Evolutionary conservation across 2,888 invertebrate genomes (phyloP).

Genomic region (Macrophya annulata): DNA sequence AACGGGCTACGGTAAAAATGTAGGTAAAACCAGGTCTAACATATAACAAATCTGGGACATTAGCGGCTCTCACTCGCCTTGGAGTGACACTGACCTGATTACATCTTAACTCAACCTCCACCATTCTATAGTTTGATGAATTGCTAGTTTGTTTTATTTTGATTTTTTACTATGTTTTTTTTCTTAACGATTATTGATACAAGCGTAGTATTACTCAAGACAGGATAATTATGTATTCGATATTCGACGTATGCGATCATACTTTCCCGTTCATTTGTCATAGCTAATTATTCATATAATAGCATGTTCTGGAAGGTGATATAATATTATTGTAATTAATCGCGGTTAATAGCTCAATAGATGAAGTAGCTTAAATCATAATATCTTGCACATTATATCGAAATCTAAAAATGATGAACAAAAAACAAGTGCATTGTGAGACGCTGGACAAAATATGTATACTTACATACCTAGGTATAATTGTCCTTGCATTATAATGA

Average conservation of each 20-base stretch:
- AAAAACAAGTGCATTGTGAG: conserved; percentile 11
- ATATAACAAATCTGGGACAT: conserved; percentile 63
- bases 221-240: not conserved
- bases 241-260: not conserved
- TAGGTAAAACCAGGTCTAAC: conserved; percentile 33
- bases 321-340: not conserved
- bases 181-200: conserved; percentile 2
- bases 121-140: conserved; percentile 55
- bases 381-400: not conserved
- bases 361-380: not conserved
- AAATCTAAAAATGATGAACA: not conserved
- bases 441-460: not conserved
- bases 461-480: not conserved
- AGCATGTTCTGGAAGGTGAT: not conserved
- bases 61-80: conserved; percentile 68
- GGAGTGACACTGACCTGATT: conserved; percentile 75
- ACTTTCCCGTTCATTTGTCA: not conserved
- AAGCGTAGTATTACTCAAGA: not conserved
- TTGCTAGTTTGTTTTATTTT: conserved; percentile 59
- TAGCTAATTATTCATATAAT: conserved; percentile 11
- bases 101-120: conserved; percentile 70
- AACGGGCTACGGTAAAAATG: conserved; percentile 2
- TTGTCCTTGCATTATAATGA: conserved; percentile 32
- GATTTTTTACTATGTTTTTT: not conserved
- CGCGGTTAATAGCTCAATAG: not conserved